Conservation (phyloP, 1,140 invertebrate species). For the Heliconius congener region DNA sequence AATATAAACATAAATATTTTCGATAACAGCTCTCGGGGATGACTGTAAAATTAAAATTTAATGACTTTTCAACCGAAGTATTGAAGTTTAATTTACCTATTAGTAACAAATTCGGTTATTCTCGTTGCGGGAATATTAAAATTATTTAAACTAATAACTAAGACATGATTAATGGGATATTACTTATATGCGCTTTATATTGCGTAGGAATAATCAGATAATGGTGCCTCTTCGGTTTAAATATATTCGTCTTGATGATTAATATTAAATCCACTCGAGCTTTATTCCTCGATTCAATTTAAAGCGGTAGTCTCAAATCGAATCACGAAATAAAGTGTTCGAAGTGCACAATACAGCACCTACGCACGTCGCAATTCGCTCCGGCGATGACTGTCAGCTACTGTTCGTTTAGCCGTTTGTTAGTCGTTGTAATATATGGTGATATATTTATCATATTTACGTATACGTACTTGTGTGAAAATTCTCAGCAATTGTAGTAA, state of each 20-base stretch:
- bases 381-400: slow-evolving; percentile 65
- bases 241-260: slow-evolving; percentile 55
- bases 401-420: slow-evolving; percentile 51
- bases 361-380: slow-evolving; percentile 59
- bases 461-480: not conserved
- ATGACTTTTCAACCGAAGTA: slow-evolving; percentile 31
- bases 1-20: slow-evolving; percentile 48
- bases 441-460: not conserved
- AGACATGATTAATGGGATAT: slow-evolving; percentile 19
- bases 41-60: slow-evolving; percentile 34
- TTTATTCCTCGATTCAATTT: slow-evolving; percentile 28
- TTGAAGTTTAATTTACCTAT: slow-evolving; percentile 17
- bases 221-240: slow-evolving; percentile 44
- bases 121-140: not conserved
- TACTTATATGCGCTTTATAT: not conserved
- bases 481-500: not conserved
- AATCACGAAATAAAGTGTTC: slow-evolving; percentile 60
- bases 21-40: slow-evolving; percentile 33
- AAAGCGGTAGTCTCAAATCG: slow-evolving; percentile 48
- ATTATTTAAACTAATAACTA: slow-evolving; percentile 12
- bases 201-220: slow-evolving; percentile 46
- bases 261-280: slow-evolving; percentile 65
- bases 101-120: not conserved
- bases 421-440: not conserved
- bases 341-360: slow-evolving; percentile 59